Evolutionary conservation across 2,113 vertebrate genomes (phyloP), one percentile per base, ranked within the genome.

Genomic region (Gallinago paraguaiae): DNA sequence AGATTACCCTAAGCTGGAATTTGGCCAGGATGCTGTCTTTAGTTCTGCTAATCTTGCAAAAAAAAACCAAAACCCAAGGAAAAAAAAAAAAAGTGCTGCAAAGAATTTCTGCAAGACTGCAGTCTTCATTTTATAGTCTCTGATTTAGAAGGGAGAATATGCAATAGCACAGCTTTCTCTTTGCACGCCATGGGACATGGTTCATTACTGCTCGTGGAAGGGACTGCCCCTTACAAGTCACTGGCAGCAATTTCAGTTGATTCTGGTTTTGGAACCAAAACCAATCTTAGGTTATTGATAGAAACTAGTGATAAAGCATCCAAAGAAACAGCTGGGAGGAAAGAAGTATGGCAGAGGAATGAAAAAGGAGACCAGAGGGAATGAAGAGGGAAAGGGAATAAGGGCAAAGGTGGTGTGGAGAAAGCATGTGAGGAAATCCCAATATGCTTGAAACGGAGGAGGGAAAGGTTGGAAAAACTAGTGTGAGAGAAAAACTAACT

Each of bases 1-100:
- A 82, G 56, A 96, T 95, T 92, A 85, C 33, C 60, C 82, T 90
- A 68, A 65, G 56, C 33, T 90, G 92, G 76, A 95, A 50, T 45
- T 87, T 50, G 59, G 48, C 89, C 93, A 93, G 86, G 50, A 63
- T 51, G 17, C 64, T 88, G 53, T 37, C 88, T 82, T 83, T 51
- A 75, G 76, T 92, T 90, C 63, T 90, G 72, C 60, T 92, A 92
- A 61, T 88, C 82, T 93, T 93, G 69, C 27, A 67, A 45, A 25
- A 28, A 75, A 68, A 28, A 27, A 39, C n/a, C n/a, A 28, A 75
- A 74, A 68, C 17, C 25, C 46, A 45, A 28, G 20, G 5, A 24
- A 10, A 37, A 67, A 9, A 24, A n/a, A n/a, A 30, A 84, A 64
- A 45, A 64, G 9, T 1, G 2, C 27, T 82, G 18, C 15, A 33